phyloP scores from a whole-genome alignment of 2,113 vertebrate genomes.

The Coptodon rendalli region DNA sequence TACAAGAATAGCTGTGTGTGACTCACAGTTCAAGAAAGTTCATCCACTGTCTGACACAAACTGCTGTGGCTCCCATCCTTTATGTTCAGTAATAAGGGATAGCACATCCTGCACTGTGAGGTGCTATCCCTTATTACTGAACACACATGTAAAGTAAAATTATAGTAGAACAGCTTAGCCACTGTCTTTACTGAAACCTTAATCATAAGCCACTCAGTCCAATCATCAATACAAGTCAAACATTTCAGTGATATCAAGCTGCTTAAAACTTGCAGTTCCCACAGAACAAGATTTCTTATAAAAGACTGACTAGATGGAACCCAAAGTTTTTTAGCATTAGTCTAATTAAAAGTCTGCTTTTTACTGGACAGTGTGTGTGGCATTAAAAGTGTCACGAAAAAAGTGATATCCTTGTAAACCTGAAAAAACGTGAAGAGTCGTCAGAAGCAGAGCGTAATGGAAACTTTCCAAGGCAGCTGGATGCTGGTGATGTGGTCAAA shows the following conservation, averaged over 20 bases:
- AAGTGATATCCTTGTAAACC: neutral
- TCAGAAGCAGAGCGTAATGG: neutral
- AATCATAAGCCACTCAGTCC: neutral
- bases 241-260: neutral
- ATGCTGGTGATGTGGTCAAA: neutral
- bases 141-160: neutral
- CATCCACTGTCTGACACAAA: neutral
- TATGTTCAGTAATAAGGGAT: neutral
- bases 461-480: neutral
- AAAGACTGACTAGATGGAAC: neutral
- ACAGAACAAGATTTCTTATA: neutral
- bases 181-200: neutral
- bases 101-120: neutral
- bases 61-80: neutral
- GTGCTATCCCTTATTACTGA: neutral
- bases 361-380: neutral
- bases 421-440: neutral
- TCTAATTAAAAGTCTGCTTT: neutral
- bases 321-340: neutral
- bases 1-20: neutral
- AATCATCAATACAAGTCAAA: neutral
- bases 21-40: neutral
- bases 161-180: neutral
- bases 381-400: neutral
- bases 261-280: neutral